phyloP scores from a whole-genome alignment of 35 echinoderm and acorn worm species.

The Patiria miniata region DNA sequence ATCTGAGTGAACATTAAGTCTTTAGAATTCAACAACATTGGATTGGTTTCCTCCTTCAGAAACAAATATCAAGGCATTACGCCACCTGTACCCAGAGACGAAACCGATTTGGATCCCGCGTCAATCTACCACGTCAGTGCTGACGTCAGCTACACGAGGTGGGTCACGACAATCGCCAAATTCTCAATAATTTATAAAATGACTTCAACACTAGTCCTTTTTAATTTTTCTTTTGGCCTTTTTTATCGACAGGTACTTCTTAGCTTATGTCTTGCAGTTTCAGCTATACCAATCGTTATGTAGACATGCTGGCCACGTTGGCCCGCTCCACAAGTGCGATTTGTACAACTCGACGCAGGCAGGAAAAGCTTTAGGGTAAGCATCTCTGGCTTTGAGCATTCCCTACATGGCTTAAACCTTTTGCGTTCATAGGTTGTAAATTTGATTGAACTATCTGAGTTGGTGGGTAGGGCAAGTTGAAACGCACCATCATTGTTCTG shows the following conservation, averaged over 20 bases:
- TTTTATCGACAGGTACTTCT: constrained; percentile 48
- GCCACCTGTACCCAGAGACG: constrained; percentile 61
- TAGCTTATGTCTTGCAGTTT: constrained; percentile 61
- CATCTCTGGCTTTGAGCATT: too few relatives aligned
- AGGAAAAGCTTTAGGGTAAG: constrained; percentile 48
- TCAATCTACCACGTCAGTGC: constrained; percentile 70
- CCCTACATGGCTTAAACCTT: too few relatives aligned
- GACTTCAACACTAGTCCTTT: background rate
- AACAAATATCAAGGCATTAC: constrained; percentile 76
- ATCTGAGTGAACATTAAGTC: too few relatives aligned
- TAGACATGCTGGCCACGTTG: constrained; percentile 40
- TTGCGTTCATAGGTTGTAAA: too few relatives aligned
- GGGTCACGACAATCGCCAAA: background rate
- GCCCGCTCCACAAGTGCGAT: constrained; percentile 62
- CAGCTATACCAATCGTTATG: constrained; percentile 72
- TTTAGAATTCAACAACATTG: too few relatives aligned
- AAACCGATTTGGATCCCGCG: constrained; percentile 86
- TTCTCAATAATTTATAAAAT: background rate
- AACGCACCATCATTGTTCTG: too few relatives aligned
- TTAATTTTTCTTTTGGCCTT: background rate
- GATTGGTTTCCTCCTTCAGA: constrained; percentile 23
- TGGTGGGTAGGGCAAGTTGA: too few relatives aligned
- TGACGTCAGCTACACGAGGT: constrained; percentile 75
- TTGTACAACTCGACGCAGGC: constrained; percentile 50
- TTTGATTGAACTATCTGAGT: too few relatives aligned